Percentiles rank a stretch among this genome's conserved stretches.
These are phyloP conservation scores for Taxidea taxus DNA, from an alignment of 2,113 vertebrate species.

Conservation along the genomic window DNA sequence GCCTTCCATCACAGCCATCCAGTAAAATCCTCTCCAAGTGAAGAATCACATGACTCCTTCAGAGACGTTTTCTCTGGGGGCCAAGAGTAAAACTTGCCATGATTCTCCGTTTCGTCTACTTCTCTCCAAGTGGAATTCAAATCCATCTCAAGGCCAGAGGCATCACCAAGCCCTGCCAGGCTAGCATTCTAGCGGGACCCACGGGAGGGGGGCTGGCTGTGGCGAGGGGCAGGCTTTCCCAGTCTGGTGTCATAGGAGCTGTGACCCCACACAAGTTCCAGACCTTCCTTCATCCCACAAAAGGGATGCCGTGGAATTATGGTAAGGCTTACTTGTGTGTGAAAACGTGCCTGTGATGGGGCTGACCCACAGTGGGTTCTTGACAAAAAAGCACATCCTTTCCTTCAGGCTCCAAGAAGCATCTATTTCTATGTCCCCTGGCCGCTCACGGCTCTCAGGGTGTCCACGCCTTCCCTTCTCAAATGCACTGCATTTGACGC, in stretches of 20 bases:
- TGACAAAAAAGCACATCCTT: neutral
- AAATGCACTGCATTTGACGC: neutral
- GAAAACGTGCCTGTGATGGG: neutral
- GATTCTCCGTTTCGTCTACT: neutral
- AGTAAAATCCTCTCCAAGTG: neutral
- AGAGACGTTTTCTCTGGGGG: neutral
- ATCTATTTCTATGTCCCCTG: neutral
- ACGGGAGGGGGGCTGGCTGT: neutral
- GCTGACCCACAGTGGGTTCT: neutral
- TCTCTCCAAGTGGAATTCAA: neutral
- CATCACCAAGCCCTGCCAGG: neutral
- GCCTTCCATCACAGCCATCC: neutral
- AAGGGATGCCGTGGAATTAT: neutral
- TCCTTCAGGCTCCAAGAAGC: neutral
- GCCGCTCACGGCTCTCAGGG: neutral
- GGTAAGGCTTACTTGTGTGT: neutral
- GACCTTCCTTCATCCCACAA: neutral
- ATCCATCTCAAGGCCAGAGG: neutral
- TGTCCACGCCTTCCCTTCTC: neutral
- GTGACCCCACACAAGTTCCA: neutral
- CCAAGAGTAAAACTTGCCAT: neutral
- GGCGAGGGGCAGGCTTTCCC: accelerated
- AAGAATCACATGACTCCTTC: neutral
- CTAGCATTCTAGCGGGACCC: neutral
- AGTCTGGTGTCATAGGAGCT: neutral